Evolutionary conservation across 2,888 invertebrate species (phyloP).

Genomic region (Spodoptera littoralis): DNA sequence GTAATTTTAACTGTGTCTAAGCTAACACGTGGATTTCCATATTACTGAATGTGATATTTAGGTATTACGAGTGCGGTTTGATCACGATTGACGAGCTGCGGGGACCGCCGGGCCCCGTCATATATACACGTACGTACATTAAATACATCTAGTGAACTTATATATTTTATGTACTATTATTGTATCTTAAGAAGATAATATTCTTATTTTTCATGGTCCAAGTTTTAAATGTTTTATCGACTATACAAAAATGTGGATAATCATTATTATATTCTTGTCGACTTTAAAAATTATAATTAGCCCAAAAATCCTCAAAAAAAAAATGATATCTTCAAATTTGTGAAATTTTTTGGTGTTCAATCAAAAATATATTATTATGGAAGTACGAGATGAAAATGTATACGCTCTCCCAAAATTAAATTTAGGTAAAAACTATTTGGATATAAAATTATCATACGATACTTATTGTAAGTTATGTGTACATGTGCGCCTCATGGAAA

Average conservation of each 20-base stretch:
- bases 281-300: slow-evolving; percentile 85
- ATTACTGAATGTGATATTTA: slow-evolving; percentile 90
- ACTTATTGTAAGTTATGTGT: slow-evolving; percentile 85
- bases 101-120: slow-evolving; percentile 67
- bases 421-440: slow-evolving; percentile 86
- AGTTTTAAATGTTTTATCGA: slow-evolving; percentile 89
- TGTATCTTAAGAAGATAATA: slow-evolving; percentile 88
- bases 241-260: slow-evolving; percentile 89
- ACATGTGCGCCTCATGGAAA: slow-evolving; percentile 87
- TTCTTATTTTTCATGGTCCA: slow-evolving; percentile 89
- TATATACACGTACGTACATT: slow-evolving; percentile 83
- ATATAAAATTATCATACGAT: slow-evolving; percentile 87
- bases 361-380: slow-evolving; percentile 85
- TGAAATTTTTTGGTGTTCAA: slow-evolving; percentile 88
- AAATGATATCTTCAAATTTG: slow-evolving; percentile 86
- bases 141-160: slow-evolving; percentile 87
- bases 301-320: slow-evolving; percentile 84
- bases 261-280: slow-evolving; percentile 88
- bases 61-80: slow-evolving; percentile 87
- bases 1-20: slow-evolving; percentile 87
- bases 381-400: slow-evolving; percentile 86
- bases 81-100: slow-evolving; percentile 70
- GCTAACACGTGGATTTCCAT: slow-evolving; percentile 89
- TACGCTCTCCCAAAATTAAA: slow-evolving; percentile 87
- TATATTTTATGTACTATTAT: slow-evolving; percentile 89